Conservation (phyloP, 2,888 invertebrate species). For the Caenorhabditis imperialis region DNA sequence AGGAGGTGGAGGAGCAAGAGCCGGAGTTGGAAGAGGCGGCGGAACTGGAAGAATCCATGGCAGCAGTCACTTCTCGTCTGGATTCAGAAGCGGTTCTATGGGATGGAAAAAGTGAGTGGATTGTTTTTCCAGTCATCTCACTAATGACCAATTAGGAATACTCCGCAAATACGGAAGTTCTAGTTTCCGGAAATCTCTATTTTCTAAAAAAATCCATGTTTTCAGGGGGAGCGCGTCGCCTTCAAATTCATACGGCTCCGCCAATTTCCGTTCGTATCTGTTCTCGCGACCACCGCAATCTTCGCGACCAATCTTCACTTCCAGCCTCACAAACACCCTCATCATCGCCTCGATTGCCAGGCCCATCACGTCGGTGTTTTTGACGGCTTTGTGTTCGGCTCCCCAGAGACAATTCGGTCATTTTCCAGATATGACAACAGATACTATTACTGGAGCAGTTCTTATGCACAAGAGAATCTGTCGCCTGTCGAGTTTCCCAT, state of each 20-base stretch:
- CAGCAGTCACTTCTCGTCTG: conserved; percentile 18
- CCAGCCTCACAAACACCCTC: conserved; percentile 8
- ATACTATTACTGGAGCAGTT: conserved; percentile 35
- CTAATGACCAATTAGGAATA: too few relatives aligned
- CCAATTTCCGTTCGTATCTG: conserved; percentile 20
- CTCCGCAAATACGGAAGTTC: too few relatives aligned
- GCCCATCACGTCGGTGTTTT: conserved; percentile 26
- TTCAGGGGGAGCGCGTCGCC: conserved; percentile 37
- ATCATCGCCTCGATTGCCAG: conserved; percentile 32
- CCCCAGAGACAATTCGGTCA: not conserved
- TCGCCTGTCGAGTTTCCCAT: conserved; percentile 18
- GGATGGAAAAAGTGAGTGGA: conserved; percentile 39
- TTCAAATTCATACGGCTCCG: conserved; percentile 9
- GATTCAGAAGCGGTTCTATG: conserved; percentile 15
- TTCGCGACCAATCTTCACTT: conserved; percentile 22
- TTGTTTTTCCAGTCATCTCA: too few relatives aligned
- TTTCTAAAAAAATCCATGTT: too few relatives aligned
- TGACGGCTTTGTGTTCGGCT: not conserved
- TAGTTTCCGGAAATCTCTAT: too few relatives aligned
- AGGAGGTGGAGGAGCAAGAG: conserved; percentile 44
- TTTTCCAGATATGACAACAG: conserved; percentile 38
- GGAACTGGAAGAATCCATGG: conserved; percentile 13
- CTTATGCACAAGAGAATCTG: conserved; percentile 26
- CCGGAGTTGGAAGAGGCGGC: conserved; percentile 35
- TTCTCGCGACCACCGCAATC: conserved; percentile 17